Evolutionary conservation across 2,113 vertebrate species (phyloP).

Genomic region (Podarcis muralis): DNA sequence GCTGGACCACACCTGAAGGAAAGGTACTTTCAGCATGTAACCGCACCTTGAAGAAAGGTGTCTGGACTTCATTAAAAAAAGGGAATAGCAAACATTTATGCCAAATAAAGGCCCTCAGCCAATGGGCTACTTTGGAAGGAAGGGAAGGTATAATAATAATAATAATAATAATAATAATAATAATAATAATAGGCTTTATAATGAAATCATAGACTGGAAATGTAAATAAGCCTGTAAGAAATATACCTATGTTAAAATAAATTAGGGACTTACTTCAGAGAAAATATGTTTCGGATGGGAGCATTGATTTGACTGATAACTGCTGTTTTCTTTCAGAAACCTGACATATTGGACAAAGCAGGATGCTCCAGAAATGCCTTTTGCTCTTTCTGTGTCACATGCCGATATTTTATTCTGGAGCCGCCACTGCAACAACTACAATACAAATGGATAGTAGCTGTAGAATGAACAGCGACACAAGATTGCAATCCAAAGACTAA

Average conservation of each 20-base stretch:
- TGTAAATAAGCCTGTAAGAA: neutral
- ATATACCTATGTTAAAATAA: neutral
- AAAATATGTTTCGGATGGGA: neutral
- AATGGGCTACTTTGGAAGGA: no score
- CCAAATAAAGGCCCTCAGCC: no score
- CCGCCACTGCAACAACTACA: neutral
- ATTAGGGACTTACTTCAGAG: neutral
- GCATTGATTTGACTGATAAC: neutral
- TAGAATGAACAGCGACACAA: neutral
- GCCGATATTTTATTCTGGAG: conserved; percentile 11
- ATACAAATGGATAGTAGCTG: neutral
- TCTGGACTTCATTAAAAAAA: no score
- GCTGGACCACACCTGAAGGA: neutral
- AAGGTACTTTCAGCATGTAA: neutral
- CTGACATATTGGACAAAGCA: neutral
- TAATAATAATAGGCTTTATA: no score
- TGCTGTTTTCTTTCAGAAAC: conserved; percentile 7
- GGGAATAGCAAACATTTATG: no score
- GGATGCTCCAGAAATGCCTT: neutral
- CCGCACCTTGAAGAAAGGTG: no score
- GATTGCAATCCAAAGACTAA: neutral
- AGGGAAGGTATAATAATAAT: no score
- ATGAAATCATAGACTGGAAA: neutral
- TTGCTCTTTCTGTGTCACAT: neutral
- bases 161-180: no score